Conservation (phyloP, 2,113 vertebrate species). For the Thymallus thymallus region DNA sequence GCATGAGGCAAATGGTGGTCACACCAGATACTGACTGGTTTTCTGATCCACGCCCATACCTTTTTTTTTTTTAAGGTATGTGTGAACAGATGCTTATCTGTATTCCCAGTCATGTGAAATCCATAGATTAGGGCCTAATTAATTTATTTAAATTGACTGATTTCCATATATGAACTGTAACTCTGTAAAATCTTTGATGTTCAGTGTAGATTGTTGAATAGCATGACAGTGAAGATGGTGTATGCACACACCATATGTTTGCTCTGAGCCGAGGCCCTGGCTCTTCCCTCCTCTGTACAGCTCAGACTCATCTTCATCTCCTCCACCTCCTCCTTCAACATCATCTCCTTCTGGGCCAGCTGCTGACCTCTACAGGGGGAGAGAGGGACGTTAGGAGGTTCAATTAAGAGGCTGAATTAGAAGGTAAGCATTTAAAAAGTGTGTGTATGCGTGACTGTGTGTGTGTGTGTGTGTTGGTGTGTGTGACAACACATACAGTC, state of each 20-base stretch:
- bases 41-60: no score
- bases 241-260: conserved; percentile 75
- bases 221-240: no score
- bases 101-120: no score
- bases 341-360: conserved; percentile 76
- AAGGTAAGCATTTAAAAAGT: not conserved
- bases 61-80: no score
- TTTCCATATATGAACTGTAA: no score
- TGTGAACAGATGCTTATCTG: no score
- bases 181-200: no score
- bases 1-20: no score
- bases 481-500: conserved; percentile 67
- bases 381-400: not conserved
- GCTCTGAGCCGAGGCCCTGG: conserved; percentile 69
- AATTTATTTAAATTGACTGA: no score
- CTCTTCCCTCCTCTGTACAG: conserved; percentile 77
- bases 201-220: no score
- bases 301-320: conserved; percentile 81
- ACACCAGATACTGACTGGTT: no score
- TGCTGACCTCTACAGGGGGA: conserved; percentile 77
- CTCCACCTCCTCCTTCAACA: conserved; percentile 88
- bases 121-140: no score
- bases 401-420: not conserved
- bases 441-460: not conserved
- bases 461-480: not conserved